Evolutionary conservation across 2,797 vertebrate species (phyloP), one percentile per base, ranked within the genome.

Genomic region (Macropodus opercularis): DNA sequence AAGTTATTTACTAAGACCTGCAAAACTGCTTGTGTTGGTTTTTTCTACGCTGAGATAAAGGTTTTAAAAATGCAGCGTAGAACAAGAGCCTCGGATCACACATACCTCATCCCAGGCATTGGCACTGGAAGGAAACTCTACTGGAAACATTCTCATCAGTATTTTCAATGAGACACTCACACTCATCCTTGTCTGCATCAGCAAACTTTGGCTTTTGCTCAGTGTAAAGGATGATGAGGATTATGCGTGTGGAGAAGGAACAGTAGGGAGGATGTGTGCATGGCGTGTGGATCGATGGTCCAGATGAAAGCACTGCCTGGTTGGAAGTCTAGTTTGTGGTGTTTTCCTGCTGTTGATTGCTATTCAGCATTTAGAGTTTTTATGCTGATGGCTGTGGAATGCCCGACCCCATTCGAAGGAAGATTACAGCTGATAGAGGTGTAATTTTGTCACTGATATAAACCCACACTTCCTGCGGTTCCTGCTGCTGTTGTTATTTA

Each of bases 221-320:
- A 0, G 49, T 31, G 53, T 72, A 27, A 78, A 47, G 72, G 69
- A 80, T 85, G 81, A 85, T 52, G 64, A 63, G 79, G 69, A 86
- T 84, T 83, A 85, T 54, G 55, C 61, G 15, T 48, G 31, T 44
- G 43, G 57, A 52, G 59, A 21, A 17, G 57, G 54, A 55, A 55
- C 63, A 66, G 72, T 64, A 34, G 62, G 72, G 40, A 57, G 77
- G 70, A 69, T 75, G 13, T 65, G 49, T 72, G 62, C 6, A 12
- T 8, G 41, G 56, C 58, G 31, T 63, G 57, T 72, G 65, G 71
- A 84, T 86, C 43, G n/a, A 68, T 66, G 69, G 51, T 40, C 38
- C 48, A 71, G 61, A 80, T 80, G 75, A 87, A 75, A 75, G 73
- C 47, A 0, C 17, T 3, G 26, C 40, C 31, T 8, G 22, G 34